These are phyloP conservation scores for Trichacis sp. DNA, from an alignment of 2,888 invertebrate genomes.

Conservation along the genomic window DNA sequence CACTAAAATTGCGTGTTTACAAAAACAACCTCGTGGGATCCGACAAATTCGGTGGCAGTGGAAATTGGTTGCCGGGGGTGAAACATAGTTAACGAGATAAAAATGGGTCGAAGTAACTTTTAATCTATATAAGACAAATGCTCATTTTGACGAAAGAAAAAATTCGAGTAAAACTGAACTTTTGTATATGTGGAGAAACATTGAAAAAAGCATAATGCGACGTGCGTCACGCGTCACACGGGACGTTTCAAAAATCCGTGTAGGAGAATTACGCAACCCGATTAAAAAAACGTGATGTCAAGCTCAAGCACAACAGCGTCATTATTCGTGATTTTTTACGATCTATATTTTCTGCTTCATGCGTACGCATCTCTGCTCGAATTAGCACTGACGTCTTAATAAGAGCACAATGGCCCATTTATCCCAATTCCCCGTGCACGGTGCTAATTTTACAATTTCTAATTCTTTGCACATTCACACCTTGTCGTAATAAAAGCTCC, in stretches of 20 bases:
- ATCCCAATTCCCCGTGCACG: slow-evolving; percentile 15
- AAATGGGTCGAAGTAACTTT: too few species aligned
- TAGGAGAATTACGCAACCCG: background rate
- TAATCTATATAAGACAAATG: too few species aligned
- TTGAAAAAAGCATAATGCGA: too few species aligned
- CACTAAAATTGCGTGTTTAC: slow-evolving; percentile 16
- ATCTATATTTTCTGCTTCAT: background rate
- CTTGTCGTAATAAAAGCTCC: background rate
- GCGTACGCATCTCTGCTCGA: slow-evolving; percentile 1
- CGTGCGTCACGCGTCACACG: too few species aligned
- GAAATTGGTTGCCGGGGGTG: slow-evolving; percentile 26
- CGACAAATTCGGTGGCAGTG: slow-evolving; percentile 28
- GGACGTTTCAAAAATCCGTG: background rate
- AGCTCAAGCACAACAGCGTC: background rate
- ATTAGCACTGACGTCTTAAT: slow-evolving; percentile 22
- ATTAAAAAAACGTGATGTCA: background rate
- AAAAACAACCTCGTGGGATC: slow-evolving; percentile 18
- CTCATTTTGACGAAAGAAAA: too few species aligned
- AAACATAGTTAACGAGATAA: slow-evolving; percentile 25
- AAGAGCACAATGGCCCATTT: slow-evolving; percentile 34
- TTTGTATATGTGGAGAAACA: too few species aligned
- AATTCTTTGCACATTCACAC: slow-evolving; percentile 5
- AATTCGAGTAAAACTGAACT: too few species aligned
- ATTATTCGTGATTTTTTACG: background rate
- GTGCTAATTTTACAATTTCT: slow-evolving; percentile 9